Evolutionary conservation across 2,797 vertebrate genomes (phyloP).

Genomic region (Lacerta agilis): DNA sequence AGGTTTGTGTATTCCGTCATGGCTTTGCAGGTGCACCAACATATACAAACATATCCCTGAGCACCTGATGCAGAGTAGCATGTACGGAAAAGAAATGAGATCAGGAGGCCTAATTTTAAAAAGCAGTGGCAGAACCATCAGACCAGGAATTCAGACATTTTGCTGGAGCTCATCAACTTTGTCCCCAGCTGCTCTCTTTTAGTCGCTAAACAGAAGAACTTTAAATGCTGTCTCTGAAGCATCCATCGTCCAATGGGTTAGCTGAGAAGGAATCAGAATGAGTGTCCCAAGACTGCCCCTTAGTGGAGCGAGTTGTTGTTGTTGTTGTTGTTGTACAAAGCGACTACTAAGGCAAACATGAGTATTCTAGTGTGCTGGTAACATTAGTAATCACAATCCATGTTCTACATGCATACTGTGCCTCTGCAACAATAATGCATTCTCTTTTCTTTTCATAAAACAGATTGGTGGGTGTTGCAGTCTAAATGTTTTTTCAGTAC

Average conservation of each 20-base stretch:
- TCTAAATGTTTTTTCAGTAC: slow-evolving; percentile 93
- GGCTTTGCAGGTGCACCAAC: background rate
- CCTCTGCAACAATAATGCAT: slow-evolving; percentile 34
- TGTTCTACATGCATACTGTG: background rate
- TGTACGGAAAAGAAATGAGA: slow-evolving; percentile 25
- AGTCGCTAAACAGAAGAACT: background rate
- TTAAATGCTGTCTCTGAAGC: background rate
- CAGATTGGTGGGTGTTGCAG: slow-evolving; percentile 94
- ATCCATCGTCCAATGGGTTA: background rate
- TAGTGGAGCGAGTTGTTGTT: background rate
- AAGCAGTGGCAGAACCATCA: background rate
- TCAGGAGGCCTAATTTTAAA: slow-evolving; percentile 17
- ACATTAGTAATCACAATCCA: background rate
- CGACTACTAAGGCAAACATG: background rate
- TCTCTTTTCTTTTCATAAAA: slow-evolving; percentile 46
- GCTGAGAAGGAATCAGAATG: background rate
- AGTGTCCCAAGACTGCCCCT: background rate
- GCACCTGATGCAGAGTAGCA: background rate
- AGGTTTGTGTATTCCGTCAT: background rate
- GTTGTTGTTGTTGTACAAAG: background rate
- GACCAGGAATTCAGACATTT: background rate
- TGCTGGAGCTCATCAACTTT: background rate
- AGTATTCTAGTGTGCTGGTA: slow-evolving; percentile 36
- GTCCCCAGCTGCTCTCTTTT: background rate
- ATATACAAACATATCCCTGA: background rate